Evolutionary conservation across 1,140 invertebrate species (phyloP).

Genomic region (Anastrepha obliqua): DNA sequence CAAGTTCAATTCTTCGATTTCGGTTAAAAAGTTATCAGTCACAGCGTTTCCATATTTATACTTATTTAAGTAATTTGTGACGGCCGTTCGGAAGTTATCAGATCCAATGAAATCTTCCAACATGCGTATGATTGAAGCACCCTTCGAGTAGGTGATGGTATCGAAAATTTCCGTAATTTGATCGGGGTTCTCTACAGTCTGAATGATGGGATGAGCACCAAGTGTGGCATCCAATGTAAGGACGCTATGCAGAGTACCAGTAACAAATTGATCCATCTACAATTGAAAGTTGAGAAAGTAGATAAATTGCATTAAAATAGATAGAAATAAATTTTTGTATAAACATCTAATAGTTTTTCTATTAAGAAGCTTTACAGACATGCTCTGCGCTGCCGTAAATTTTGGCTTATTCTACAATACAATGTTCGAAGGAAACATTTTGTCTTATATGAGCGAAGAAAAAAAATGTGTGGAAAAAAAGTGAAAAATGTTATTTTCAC

Average conservation of each 20-base stretch:
- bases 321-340: neutral
- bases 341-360: too few relatives aligned
- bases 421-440: too few relatives aligned
- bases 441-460: too few relatives aligned
- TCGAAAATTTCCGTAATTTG: constrained; percentile 96
- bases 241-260: constrained; percentile 83
- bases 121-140: constrained; percentile 92
- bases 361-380: too few relatives aligned
- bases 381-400: too few relatives aligned
- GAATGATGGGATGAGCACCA: constrained; percentile 91
- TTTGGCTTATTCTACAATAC: too few relatives aligned
- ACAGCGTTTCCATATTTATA: constrained; percentile 85
- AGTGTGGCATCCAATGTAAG: constrained; percentile 86
- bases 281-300: constrained; percentile 71
- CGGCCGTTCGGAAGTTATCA: constrained; percentile 83
- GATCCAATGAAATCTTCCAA: constrained; percentile 88
- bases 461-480: too few relatives aligned
- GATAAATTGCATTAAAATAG: constrained; percentile 54
- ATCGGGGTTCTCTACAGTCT: constrained; percentile 88
- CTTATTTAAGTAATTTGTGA: constrained; percentile 85
- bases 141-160: constrained; percentile 94
- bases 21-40: constrained; percentile 85
- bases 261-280: constrained; percentile 83
- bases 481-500: too few relatives aligned
- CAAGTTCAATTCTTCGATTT: constrained; percentile 76